phyloP scores from a whole-genome alignment of 2,888 invertebrate genomes.

The Scotopteryx bipunctaria region DNA sequence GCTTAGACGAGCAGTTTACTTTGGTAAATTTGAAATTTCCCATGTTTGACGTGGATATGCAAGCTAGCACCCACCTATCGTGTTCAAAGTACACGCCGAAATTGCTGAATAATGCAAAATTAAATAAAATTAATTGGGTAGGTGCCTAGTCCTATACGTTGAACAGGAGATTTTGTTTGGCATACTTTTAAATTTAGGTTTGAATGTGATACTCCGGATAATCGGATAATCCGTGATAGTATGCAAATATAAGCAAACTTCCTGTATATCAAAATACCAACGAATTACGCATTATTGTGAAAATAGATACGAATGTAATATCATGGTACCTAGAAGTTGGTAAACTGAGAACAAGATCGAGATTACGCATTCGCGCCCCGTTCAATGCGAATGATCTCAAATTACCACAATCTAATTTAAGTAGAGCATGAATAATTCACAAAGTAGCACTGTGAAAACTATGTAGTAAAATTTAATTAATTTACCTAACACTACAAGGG shows the following conservation, averaged over 20 bases:
- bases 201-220: no score
- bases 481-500: no score
- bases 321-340: background rate
- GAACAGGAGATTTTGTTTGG: background rate
- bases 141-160: no score
- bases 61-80: background rate
- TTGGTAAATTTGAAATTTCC: background rate
- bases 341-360: conserved; percentile 21
- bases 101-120: background rate
- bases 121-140: background rate
- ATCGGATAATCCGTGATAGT: no score
- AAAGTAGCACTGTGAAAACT: no score
- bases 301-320: background rate
- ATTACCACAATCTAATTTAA: conserved; percentile 28
- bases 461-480: no score
- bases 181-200: background rate
- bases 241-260: no score
- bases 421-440: conserved; percentile 23
- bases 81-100: background rate
- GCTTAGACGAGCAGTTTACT: background rate
- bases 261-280: no score
- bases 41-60: background rate
- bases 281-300: no score
- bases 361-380: conserved; percentile 19
- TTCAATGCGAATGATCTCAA: conserved; percentile 23